phyloP scores from a whole-genome alignment of 1,140 invertebrate genomes.

The Bombus difficillimus region DNA sequence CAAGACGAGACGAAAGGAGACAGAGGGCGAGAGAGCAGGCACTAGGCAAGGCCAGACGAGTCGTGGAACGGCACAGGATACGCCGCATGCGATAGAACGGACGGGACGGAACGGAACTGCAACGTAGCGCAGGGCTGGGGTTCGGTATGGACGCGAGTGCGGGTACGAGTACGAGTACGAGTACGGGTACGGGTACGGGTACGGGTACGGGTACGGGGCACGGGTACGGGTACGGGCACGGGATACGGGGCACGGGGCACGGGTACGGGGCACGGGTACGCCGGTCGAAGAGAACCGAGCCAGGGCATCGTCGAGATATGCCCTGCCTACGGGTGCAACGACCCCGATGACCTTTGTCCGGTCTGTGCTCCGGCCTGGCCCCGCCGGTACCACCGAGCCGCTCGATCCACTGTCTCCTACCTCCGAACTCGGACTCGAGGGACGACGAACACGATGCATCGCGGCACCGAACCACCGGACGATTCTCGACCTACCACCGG shows the following conservation, averaged over 20 bases:
- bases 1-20: neutral
- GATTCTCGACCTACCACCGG: conserved; percentile 33
- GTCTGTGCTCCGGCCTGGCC: conserved; percentile 75
- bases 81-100: neutral
- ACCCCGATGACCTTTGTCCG: conserved; percentile 81
- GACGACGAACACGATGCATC: conserved; percentile 36
- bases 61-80: conserved; percentile 15
- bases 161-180: neutral
- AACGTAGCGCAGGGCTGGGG: neutral
- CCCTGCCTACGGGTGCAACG: conserved; percentile 82
- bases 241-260: neutral
- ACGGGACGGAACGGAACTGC: neutral
- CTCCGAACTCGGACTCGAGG: conserved; percentile 42
- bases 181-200: neutral
- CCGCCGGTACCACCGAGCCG: conserved; percentile 68
- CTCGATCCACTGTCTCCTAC: conserved; percentile 61
- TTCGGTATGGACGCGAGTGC: neutral
- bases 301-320: conserved; percentile 77
- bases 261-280: conserved; percentile 11
- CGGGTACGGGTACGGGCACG: neutral
- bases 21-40: neutral
- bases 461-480: conserved; percentile 29
- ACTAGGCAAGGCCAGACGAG: conserved; percentile 1
- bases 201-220: neutral
- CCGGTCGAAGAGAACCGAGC: conserved; percentile 29